These are phyloP conservation scores for Lithobates sylvaticus DNA, from an alignment of 2,797 vertebrate genomes.

Conservation along the genomic window DNA sequence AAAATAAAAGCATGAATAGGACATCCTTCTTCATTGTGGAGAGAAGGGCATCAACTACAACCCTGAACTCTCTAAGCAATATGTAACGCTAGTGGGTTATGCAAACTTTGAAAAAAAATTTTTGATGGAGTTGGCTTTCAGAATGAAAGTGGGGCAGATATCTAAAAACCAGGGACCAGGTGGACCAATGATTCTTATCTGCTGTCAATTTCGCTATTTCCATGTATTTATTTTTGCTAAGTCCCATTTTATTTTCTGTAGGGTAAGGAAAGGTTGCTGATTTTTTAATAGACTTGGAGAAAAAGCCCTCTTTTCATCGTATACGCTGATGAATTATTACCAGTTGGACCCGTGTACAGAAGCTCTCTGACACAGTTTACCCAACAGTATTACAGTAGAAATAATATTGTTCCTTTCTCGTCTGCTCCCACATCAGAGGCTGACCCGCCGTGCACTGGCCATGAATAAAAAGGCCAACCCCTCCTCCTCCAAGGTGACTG, in stretches of 20 bases:
- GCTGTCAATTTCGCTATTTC: slow-evolving; percentile 23
- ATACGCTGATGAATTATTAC: slow-evolving; percentile 52
- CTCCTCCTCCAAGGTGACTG: slow-evolving; percentile 38
- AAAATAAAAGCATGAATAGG: too few relatives aligned
- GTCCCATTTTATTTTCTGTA: slow-evolving; percentile 50
- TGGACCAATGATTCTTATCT: slow-evolving; percentile 37
- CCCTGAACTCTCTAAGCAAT: too few relatives aligned
- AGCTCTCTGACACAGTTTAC: slow-evolving; percentile 58
- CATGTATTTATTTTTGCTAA: slow-evolving; percentile 55
- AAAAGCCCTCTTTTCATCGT: slow-evolving; percentile 58
- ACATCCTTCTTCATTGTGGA: too few relatives aligned
- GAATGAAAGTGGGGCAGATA: background rate
- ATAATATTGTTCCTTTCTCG: slow-evolving; percentile 59
- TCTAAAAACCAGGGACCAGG: slow-evolving; percentile 10
- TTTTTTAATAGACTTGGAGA: slow-evolving; percentile 51
- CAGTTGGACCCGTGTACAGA: slow-evolving; percentile 57
- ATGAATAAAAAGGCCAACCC: slow-evolving; percentile 37
- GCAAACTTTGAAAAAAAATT: too few relatives aligned
- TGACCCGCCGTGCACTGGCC: slow-evolving; percentile 54
- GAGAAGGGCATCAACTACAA: too few relatives aligned
- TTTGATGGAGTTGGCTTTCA: too few relatives aligned
- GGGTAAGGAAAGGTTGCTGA: slow-evolving; percentile 54
- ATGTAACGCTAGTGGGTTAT: too few relatives aligned
- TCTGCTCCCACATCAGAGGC: slow-evolving; percentile 57
- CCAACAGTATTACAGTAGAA: slow-evolving; percentile 59